A percentile compares a stretch with the other conserved stretches of the same genome.
These are phyloP conservation scores for Glaucomys volans DNA, from an alignment of 2,113 vertebrate species.

Conservation along the genomic window DNA sequence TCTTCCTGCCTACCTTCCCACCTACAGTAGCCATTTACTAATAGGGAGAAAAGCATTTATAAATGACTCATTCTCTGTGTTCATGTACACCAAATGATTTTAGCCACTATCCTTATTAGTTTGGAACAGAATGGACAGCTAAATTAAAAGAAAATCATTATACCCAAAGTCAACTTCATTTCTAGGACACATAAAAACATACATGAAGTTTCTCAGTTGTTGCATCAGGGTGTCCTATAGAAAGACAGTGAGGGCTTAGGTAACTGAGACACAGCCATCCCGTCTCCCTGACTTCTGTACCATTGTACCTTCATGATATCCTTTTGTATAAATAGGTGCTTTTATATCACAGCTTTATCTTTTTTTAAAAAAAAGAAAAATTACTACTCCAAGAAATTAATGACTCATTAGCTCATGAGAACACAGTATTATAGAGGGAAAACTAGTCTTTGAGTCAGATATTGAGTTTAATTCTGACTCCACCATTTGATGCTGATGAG, in stretches of 20 bases:
- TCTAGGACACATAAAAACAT: background rate
- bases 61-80: background rate
- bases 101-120: too few species aligned
- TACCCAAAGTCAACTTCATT: background rate
- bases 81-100: background rate
- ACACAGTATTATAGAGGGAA: background rate
- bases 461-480: background rate
- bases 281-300: background rate
- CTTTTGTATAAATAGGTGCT: background rate
- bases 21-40: fast-evolving
- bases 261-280: fast-evolving
- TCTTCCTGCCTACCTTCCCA: background rate
- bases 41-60: background rate
- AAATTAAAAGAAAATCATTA: background rate
- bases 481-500: background rate
- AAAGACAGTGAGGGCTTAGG: fast-evolving
- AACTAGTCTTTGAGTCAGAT: background rate
- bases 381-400: background rate
- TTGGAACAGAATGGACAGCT: background rate
- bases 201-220: background rate
- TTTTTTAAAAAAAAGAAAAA: background rate
- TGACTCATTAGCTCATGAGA: background rate
- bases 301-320: background rate
- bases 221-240: background rate
- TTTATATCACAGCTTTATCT: background rate